Evolutionary conservation across 2,113 vertebrate genomes (phyloP).

Genomic region (Pelvicachromis taeniatus): DNA sequence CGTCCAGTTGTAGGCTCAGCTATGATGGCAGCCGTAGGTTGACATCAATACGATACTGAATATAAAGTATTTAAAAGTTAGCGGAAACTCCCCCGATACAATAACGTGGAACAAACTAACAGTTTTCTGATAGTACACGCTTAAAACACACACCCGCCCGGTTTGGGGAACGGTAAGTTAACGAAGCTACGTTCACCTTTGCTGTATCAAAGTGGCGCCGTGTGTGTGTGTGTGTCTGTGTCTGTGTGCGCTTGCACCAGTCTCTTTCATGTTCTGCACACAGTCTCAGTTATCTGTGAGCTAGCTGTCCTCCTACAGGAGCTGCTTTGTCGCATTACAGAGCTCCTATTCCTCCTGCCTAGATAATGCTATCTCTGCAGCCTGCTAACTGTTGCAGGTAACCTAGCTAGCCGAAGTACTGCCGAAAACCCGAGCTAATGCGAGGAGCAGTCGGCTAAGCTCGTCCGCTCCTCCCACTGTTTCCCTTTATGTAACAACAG

Average conservation of each 20-base stretch:
- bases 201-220: constrained; percentile 24
- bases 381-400: constrained; percentile 24
- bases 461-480: background rate
- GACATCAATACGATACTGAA: constrained; percentile 61
- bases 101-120: constrained; percentile 25
- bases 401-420: constrained; percentile 30
- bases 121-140: constrained; percentile 51
- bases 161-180: constrained; percentile 75
- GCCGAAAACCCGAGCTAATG: constrained; percentile 13
- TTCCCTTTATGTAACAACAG: background rate
- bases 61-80: constrained; percentile 74
- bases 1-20: constrained; percentile 55
- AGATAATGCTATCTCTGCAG: background rate
- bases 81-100: constrained; percentile 52
- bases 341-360: background rate
- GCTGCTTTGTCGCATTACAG: background rate
- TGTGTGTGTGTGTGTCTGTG: background rate
- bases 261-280: background rate
- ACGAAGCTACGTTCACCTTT: constrained; percentile 38
- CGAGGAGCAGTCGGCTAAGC: background rate
- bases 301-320: background rate
- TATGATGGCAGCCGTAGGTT: constrained; percentile 73
- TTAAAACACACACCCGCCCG: constrained; percentile 47
- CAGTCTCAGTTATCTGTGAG: background rate
- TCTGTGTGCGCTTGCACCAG: background rate